phyloP scores from a whole-genome alignment of 2,888 invertebrate species.

The Loripinus fragilis region DNA sequence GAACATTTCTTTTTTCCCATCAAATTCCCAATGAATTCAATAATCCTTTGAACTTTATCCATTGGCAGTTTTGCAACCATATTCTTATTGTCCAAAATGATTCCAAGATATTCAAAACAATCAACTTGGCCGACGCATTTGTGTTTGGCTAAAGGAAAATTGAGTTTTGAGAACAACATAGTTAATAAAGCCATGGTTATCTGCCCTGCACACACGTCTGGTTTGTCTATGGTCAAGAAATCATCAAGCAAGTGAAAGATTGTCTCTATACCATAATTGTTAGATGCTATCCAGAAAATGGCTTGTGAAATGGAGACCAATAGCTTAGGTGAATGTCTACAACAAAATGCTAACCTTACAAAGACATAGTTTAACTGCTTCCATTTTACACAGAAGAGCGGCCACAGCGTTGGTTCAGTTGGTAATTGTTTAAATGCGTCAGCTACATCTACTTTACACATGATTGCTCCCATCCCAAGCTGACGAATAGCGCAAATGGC shows the following conservation, averaged over 20 bases:
- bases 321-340: conserved; percentile 34
- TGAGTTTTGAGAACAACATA: conserved; percentile 37
- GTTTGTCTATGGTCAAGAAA: too few species aligned
- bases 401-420: conserved; percentile 28
- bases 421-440: conserved; percentile 29
- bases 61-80: conserved; percentile 39
- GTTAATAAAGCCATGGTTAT: conserved; percentile 26
- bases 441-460: too few species aligned
- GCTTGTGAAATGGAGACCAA: conserved; percentile 42
- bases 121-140: conserved; percentile 42
- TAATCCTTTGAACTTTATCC: conserved; percentile 39
- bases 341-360: too few species aligned
- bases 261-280: not conserved
- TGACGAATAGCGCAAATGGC: conserved; percentile 40
- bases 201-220: too few species aligned
- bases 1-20: too few species aligned
- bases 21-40: too few species aligned
- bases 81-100: conserved; percentile 47
- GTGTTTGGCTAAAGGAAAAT: conserved; percentile 39
- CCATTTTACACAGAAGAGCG: conserved; percentile 30
- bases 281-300: conserved; percentile 27
- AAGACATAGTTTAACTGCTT: conserved; percentile 16
- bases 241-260: too few species aligned
- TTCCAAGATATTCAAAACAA: conserved; percentile 45
- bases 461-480: conserved; percentile 1